Conservation (phyloP, 2,797 vertebrate species). For the Avahi laniger region DNA sequence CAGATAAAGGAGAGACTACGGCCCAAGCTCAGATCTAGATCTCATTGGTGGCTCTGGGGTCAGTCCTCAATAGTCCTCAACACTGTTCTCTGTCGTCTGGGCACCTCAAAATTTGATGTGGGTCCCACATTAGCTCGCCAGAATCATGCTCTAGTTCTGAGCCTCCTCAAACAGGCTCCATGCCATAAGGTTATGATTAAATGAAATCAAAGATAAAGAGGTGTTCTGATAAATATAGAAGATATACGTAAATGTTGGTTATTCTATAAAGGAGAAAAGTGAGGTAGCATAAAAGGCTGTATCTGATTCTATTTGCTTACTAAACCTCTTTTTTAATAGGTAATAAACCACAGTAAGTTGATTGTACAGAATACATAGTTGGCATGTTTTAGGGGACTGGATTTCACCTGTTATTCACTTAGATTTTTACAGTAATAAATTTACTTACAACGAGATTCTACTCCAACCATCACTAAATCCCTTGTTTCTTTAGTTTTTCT, state of each 20-base stretch:
- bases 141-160: neutral
- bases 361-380: neutral
- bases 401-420: constrained; percentile 12
- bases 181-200: neutral
- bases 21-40: neutral
- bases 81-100: neutral
- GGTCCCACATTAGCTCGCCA: neutral
- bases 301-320: neutral
- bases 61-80: neutral
- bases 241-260: neutral
- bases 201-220: constrained; percentile 41
- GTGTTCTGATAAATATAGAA: neutral
- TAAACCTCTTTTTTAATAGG: neutral
- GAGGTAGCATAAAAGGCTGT: neutral
- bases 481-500: constrained; percentile 32
- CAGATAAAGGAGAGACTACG: neutral
- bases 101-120: neutral
- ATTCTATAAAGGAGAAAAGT: neutral
- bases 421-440: constrained; percentile 31
- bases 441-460: constrained; percentile 35
- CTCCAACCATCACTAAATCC: neutral
- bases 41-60: neutral
- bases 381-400: neutral
- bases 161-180: neutral
- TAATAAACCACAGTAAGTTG: neutral